These are phyloP conservation scores for Equus przewalskii DNA, from an alignment of 2,113 vertebrate species.

Conservation along the genomic window DNA sequence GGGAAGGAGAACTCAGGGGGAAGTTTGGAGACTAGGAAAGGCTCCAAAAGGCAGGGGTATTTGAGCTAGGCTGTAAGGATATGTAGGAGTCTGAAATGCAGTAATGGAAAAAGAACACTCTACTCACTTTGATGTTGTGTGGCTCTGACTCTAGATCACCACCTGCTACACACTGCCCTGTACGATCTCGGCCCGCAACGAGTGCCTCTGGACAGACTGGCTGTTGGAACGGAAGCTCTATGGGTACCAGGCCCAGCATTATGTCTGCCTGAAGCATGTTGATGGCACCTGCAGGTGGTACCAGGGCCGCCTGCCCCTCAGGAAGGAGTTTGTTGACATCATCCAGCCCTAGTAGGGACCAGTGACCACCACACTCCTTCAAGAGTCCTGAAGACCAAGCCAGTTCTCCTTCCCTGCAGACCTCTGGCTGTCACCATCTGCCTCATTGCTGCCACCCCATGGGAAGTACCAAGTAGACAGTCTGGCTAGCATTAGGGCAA, in stretches of 20 bases:
- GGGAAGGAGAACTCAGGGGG: not conserved
- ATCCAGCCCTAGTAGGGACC: constrained; percentile 90
- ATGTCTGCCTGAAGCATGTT: constrained; percentile 92
- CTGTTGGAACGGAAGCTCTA: constrained; percentile 91
- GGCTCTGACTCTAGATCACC: constrained; percentile 90
- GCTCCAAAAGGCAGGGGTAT: not conserved
- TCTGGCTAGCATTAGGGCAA: constrained; percentile 32
- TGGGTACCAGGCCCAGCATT: constrained; percentile 92
- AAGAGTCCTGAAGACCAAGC: constrained; percentile 60
- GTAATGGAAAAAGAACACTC: not conserved
- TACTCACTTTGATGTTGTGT: constrained; percentile 56
- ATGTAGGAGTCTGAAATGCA: not conserved
- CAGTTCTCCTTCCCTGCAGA: constrained; percentile 43
- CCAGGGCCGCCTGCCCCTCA: constrained; percentile 88
- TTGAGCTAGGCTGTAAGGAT: not conserved
- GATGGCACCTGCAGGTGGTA: constrained; percentile 96
- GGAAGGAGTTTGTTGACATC: constrained; percentile 93
- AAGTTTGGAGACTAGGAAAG: not conserved
- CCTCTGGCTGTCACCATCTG: constrained; percentile 60
- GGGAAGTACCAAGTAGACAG: constrained; percentile 58
- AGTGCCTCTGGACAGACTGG: constrained; percentile 97
- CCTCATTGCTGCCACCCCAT: not conserved
- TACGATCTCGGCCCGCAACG: constrained; percentile 88
- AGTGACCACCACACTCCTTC: not conserved
- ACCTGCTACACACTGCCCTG: constrained; percentile 93